Base-by-base conservation (phyloP, 2,888 invertebrate species). In the Melieria picta region DNA sequence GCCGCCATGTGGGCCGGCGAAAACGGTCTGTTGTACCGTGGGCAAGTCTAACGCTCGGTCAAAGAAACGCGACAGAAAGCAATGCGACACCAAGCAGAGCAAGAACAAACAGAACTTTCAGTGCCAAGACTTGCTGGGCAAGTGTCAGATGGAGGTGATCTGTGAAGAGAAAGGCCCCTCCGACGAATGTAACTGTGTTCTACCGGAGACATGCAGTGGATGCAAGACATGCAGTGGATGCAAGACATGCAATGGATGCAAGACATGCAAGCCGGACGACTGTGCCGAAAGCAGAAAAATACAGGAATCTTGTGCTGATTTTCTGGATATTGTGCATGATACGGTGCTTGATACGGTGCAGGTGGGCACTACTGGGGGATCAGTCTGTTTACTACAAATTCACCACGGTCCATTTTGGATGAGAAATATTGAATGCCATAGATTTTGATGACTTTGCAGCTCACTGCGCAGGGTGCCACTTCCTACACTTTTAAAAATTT, bases 281-380 rank as follows among this genome's bases (percentile, higher is more conserved):
- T 47, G 58, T 1, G 62, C 71, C 4, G 72, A 46, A 11, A 69
- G 65, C 50, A 75, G 69, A 7, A 75, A 73, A 7, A 62, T 77
- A 9, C 77, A 81, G 61, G 81, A 85, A 2, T 78, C 82, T n/a
- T 81, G 81, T 55, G 78, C 78, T 6, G 83, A 83, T 62, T 85
- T 85, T 61, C 79, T 85, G 4, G 82, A 78, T 68, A 78, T 81
- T 7, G 76, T 86, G 5, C 79, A 81, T 45, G 84, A 83, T 9
- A 81, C 81, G 57, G 81, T 86, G 11, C 66, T 83, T 67, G 80
- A 84, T 45, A 81, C 82, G 13, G 81, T 86, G 7, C 78, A 85
- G 73, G 80, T 80, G 7, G 16, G 63, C 62, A 61, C 30, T 30
- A 30, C 30, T 30, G 30, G 30, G 30, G 30, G 3, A 30, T 3